Evolutionary conservation across 1,140 invertebrate genomes (phyloP).

Genomic region (Pogonomyrmex californicus): DNA sequence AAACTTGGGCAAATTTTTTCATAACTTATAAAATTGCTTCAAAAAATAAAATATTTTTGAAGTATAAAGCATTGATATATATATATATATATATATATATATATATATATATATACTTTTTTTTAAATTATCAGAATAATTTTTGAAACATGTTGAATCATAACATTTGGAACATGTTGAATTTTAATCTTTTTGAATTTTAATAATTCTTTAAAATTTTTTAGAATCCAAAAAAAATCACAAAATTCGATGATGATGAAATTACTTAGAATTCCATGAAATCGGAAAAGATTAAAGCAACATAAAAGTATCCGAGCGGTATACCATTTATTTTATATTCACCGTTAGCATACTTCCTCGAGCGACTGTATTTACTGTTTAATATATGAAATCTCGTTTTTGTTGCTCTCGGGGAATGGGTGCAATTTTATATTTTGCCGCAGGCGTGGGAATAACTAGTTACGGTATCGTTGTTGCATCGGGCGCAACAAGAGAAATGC

Average conservation of each 20-base stretch:
- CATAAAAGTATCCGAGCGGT: background rate
- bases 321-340: background rate
- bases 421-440: background rate
- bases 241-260: background rate
- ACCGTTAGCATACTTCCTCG: background rate
- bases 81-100: no score
- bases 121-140: no score
- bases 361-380: background rate
- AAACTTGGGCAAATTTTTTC: background rate
- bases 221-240: no score
- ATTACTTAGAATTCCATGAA: background rate
- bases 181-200: no score
- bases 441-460: constrained; percentile 1
- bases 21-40: background rate
- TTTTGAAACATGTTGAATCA: no score
- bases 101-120: no score
- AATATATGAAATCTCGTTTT: constrained; percentile 3
- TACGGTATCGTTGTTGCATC: background rate
- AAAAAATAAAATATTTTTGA: background rate
- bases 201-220: no score
- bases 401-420: background rate
- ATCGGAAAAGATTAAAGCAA: background rate
- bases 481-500: constrained; percentile 21
- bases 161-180: no score
- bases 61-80: background rate